Percentiles rank a stretch among this genome's conserved stretches.
phyloP scores from a whole-genome alignment of 2,113 vertebrate genomes.

The Neolamprologus sp. region DNA sequence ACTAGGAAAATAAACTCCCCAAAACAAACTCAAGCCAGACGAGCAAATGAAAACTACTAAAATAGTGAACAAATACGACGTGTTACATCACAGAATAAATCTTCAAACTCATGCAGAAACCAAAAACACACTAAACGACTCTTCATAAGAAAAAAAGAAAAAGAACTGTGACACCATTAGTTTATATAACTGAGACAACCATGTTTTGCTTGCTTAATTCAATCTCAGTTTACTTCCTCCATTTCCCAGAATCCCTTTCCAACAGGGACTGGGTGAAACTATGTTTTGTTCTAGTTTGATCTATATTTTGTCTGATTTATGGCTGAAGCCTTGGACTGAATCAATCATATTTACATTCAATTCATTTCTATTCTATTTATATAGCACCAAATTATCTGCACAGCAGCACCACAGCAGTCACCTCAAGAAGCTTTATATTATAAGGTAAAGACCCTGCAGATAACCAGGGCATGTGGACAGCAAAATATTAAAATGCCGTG shows the following conservation, averaged over 20 bases:
- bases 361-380: neutral
- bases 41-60: neutral
- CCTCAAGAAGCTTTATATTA: neutral
- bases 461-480: neutral
- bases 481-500: neutral
- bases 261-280: neutral
- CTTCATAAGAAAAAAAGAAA: neutral
- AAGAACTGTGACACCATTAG: neutral
- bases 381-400: neutral
- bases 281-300: neutral
- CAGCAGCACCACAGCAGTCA: neutral
- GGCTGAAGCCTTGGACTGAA: neutral
- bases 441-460: neutral
- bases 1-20: neutral
- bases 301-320: neutral
- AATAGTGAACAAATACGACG: neutral
- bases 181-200: neutral
- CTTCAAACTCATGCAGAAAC: neutral
- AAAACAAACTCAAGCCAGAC: neutral
- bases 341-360: neutral
- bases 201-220: neutral
- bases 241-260: constrained; percentile 9
- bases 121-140: neutral
- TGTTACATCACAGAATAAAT: neutral
- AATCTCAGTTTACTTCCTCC: neutral